Conservation (phyloP, 2,797 vertebrate species). For the Anabas testudineus region DNA sequence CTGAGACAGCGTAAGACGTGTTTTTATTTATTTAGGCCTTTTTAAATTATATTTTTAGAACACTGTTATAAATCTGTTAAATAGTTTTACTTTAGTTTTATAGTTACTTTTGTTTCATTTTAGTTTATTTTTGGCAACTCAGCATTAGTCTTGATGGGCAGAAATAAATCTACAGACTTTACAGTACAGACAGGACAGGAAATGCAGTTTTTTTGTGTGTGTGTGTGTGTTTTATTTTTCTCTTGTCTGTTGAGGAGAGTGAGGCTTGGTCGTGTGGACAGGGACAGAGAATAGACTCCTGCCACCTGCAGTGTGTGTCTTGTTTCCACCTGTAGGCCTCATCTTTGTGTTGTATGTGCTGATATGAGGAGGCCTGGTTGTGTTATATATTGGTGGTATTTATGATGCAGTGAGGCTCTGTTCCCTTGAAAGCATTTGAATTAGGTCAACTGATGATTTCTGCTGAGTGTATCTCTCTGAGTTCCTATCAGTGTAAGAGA, state of each 20-base stretch:
- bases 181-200: too few species aligned
- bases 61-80: background rate
- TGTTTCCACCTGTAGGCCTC: background rate
- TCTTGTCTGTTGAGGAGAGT: background rate
- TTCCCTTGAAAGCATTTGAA: conserved; percentile 14
- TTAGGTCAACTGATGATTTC: conserved; percentile 9
- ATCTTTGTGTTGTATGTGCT: background rate
- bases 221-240: background rate
- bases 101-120: background rate
- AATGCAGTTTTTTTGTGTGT: too few species aligned
- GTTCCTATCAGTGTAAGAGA: conserved; percentile 5
- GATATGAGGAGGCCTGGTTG: conserved; percentile 8
- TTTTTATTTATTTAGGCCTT: background rate
- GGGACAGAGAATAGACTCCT: background rate
- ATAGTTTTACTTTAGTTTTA: background rate
- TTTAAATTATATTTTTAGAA: background rate
- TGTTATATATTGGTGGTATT: conserved; percentile 6
- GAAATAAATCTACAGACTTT: background rate
- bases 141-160: background rate
- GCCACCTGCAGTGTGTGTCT: background rate
- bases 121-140: background rate
- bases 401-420: background rate
- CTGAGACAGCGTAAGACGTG: conserved; percentile 66
- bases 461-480: conserved; percentile 22
- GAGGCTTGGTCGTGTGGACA: background rate